phyloP scores from a whole-genome alignment of 2,797 vertebrate species.

The Lutjanus argentimaculatus region DNA sequence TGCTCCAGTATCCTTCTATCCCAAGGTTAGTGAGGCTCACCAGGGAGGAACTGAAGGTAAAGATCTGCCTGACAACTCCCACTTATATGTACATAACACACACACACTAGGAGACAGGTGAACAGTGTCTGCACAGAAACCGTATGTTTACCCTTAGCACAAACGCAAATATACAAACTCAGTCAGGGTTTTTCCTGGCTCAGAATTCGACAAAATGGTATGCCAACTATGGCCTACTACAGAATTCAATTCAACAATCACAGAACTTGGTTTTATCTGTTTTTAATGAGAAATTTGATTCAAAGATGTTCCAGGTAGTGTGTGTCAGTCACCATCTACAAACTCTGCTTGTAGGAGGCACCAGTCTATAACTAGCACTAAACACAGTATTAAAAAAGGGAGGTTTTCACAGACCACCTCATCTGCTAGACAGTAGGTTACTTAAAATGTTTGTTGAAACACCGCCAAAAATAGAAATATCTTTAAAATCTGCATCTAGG shows the following conservation, averaged over 20 bases:
- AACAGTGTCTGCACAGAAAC: slow-evolving; percentile 20
- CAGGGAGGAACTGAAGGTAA: slow-evolving; percentile 63
- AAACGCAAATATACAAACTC: slow-evolving; percentile 23
- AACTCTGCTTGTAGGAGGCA: background rate
- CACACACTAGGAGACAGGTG: slow-evolving; percentile 37
- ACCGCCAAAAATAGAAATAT: background rate
- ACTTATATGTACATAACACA: slow-evolving; percentile 15
- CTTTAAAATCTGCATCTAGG: too few species aligned
- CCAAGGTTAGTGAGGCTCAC: slow-evolving; percentile 80
- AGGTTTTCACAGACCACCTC: background rate
- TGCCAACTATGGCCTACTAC: background rate
- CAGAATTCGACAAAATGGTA: background rate
- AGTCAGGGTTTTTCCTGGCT: slow-evolving; percentile 5
- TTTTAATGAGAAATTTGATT: background rate
- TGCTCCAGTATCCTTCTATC: slow-evolving; percentile 62
- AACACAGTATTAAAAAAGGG: background rate
- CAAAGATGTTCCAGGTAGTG: background rate
- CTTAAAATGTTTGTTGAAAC: background rate
- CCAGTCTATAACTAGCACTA: background rate
- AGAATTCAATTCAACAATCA: background rate
- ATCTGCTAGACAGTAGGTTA: background rate
- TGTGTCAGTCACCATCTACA: background rate
- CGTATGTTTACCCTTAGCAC: slow-evolving; percentile 18
- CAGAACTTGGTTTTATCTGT: background rate
- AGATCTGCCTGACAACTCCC: slow-evolving; percentile 62